These are phyloP conservation scores for Callitettix versicolor DNA, from an alignment of 1,140 invertebrate species.

Conservation along the genomic window DNA sequence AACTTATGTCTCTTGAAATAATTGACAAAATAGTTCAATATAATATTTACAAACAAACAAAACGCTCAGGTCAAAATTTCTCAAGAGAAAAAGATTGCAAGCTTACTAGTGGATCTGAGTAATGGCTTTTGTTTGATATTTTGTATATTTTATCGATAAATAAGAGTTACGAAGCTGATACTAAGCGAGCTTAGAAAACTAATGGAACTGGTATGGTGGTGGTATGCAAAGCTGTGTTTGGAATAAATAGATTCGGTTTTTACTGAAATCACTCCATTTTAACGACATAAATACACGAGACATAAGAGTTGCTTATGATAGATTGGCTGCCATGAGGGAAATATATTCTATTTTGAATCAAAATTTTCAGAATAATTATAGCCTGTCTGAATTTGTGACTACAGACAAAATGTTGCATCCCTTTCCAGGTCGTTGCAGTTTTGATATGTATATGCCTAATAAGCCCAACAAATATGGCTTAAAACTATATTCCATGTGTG, in stretches of 20 bases:
- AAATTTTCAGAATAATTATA: slow-evolving; percentile 25
- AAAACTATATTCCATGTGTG: slow-evolving; percentile 25
- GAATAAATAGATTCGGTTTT: slow-evolving; percentile 28
- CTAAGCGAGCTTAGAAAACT: slow-evolving; percentile 23
- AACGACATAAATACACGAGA: slow-evolving; percentile 25
- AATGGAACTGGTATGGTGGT: slow-evolving; percentile 29
- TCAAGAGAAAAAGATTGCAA: slow-evolving; percentile 5
- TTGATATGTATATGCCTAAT: slow-evolving; percentile 28
- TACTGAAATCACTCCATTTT: slow-evolving; percentile 26
- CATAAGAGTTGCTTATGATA: slow-evolving; percentile 26
- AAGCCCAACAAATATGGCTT: slow-evolving; percentile 25
- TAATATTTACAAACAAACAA: slow-evolving; percentile 17
- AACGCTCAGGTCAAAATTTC: not conserved
- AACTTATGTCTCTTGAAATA: not conserved
- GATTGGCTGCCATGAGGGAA: slow-evolving; percentile 27
- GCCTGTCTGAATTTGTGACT: slow-evolving; percentile 24
- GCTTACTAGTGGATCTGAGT: not conserved
- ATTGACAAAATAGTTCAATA: slow-evolving; percentile 3
- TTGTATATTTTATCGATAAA: slow-evolving; percentile 1
- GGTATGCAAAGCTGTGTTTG: slow-evolving; percentile 27
- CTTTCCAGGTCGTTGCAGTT: slow-evolving; percentile 31
- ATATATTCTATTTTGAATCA: slow-evolving; percentile 26
- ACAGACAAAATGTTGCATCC: slow-evolving; percentile 33
- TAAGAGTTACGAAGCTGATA: slow-evolving; percentile 20
- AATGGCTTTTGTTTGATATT: slow-evolving; percentile 12